These are phyloP conservation scores for Leptinotarsa texana DNA, from an alignment of 1,140 invertebrate species.

Conservation along the genomic window DNA sequence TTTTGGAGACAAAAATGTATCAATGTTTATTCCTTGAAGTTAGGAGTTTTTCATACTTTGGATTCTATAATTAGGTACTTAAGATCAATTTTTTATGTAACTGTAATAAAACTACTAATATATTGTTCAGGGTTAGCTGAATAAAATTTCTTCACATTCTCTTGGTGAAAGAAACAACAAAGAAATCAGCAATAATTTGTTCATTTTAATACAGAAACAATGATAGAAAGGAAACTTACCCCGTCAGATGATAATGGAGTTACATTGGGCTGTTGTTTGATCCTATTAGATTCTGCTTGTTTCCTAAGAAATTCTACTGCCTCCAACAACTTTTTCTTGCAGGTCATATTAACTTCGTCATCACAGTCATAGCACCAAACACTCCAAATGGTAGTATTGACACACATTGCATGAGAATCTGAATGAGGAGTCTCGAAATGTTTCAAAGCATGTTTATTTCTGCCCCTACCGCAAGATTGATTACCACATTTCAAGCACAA, in stretches of 20 bases:
- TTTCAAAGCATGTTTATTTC: conserved; percentile 73
- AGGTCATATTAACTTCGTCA: conserved; percentile 61
- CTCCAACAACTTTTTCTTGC: conserved; percentile 67
- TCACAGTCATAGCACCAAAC: conserved; percentile 78
- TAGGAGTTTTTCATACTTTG: too few relatives aligned
- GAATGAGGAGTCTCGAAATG: conserved; percentile 78
- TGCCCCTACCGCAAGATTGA: conserved; percentile 73
- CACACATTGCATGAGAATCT: conserved; percentile 73
- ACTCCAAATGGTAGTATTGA: conserved; percentile 72
- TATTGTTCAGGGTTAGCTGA: too few relatives aligned
- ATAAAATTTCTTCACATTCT: too few relatives aligned
- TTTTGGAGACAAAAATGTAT: too few relatives aligned
- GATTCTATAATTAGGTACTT: too few relatives aligned
- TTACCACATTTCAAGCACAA: conserved; percentile 75
- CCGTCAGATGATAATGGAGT: conserved; percentile 26
- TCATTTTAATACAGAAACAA: too few relatives aligned
- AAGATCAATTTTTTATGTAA: too few relatives aligned
- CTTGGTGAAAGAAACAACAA: too few relatives aligned
- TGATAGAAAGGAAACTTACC: conserved; percentile 12
- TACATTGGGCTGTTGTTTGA: conserved; percentile 29
- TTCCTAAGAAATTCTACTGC: conserved; percentile 68
- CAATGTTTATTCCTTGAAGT: too few relatives aligned
- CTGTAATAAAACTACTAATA: too few relatives aligned
- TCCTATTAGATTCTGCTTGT: conserved; percentile 45
- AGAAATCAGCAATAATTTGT: too few relatives aligned